These are phyloP conservation scores for Saccostrea glomerata DNA, from an alignment of 1,140 invertebrate genomes.

Conservation along the genomic window DNA sequence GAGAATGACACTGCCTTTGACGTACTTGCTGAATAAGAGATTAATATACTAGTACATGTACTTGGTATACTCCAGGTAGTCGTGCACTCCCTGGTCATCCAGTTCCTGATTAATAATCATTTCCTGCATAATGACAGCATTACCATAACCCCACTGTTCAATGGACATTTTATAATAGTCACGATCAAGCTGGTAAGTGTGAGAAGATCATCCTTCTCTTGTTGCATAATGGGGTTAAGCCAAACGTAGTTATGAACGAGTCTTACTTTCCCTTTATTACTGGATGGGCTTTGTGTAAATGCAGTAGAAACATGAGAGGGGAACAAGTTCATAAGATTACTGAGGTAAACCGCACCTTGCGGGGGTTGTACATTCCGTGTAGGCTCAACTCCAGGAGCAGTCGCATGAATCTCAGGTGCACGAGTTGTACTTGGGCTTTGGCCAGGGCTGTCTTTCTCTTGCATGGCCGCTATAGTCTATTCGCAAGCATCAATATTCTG, in stretches of 20 bases:
- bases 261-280: constrained; percentile 9
- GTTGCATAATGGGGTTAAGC: not conserved
- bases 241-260: constrained; percentile 1
- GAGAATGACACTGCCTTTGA: no score
- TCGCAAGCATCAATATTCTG: not conserved
- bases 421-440: not conserved
- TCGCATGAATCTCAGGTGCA: not conserved
- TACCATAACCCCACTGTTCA: no score
- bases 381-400: not conserved
- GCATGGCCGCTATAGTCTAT: not conserved
- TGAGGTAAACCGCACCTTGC: not conserved
- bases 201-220: not conserved
- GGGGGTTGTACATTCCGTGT: not conserved
- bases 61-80: not conserved
- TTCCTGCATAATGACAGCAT: not conserved
- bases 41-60: no score
- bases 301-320: not conserved
- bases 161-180: no score
- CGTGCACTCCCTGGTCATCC: not conserved
- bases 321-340: not conserved
- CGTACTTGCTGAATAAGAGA: no score
- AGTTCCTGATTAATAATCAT: not conserved
- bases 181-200: not conserved
- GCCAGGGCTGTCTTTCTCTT: not conserved
- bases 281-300: not conserved